Conservation (phyloP, 2,113 vertebrate species). For the Planiliza haematocheilus region DNA sequence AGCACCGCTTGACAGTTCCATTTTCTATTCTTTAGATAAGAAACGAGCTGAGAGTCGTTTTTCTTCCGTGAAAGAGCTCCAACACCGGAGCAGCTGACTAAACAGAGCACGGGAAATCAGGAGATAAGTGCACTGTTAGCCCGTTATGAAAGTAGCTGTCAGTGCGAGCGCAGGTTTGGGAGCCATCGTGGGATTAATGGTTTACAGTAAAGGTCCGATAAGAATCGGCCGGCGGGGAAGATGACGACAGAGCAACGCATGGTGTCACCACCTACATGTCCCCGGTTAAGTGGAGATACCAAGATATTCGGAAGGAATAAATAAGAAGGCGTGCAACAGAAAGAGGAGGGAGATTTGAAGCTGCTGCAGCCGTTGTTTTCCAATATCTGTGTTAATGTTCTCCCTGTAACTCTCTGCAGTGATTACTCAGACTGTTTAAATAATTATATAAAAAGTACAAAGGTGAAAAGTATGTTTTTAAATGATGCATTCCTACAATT, state of each 20-base stretch:
- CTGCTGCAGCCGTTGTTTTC: too few relatives aligned
- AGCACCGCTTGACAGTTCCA: conserved; percentile 51
- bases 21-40: conserved; percentile 53
- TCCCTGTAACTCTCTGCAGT: too few relatives aligned
- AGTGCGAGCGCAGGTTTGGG: conserved; percentile 26
- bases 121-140: conserved; percentile 36
- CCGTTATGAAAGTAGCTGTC: conserved; percentile 60
- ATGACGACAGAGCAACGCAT: neutral
- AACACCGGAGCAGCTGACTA: conserved; percentile 31
- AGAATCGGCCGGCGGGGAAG: conserved; percentile 42
- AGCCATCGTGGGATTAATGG: conserved; percentile 37
- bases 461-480: too few relatives aligned
- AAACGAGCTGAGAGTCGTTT: conserved; percentile 39
- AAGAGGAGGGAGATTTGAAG: too few relatives aligned
- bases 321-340: too few relatives aligned
- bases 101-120: conserved; percentile 36
- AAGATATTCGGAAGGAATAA: too few relatives aligned
- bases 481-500: too few relatives aligned
- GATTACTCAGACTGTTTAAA: too few relatives aligned
- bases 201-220: conserved; percentile 45
- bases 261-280: too few relatives aligned
- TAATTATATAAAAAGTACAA: too few relatives aligned
- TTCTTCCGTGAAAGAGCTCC: conserved; percentile 50
- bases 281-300: too few relatives aligned
- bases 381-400: too few relatives aligned